A percentile compares a stretch with the other conserved stretches of the same genome.
Conservation (phyloP, 2,113 vertebrate genomes). For the Strix aluco region DNA sequence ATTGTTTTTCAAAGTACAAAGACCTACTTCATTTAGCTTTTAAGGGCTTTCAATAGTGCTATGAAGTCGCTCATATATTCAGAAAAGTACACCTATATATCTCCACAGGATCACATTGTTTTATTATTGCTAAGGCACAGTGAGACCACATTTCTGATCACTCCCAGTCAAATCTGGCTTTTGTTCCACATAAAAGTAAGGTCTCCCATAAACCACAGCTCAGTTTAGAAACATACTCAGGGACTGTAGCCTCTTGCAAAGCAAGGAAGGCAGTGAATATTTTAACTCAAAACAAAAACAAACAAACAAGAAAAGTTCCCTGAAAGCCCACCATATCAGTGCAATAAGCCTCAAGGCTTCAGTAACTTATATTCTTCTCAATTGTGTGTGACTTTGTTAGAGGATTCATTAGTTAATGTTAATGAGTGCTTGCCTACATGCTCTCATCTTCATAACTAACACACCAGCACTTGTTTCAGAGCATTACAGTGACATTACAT, state of each 20-base stretch:
- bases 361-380: not conserved
- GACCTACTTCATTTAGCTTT: not conserved
- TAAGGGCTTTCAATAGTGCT: not conserved
- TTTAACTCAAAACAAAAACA: not conserved
- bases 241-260: not conserved
- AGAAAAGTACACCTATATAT: not conserved
- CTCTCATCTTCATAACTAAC: not conserved
- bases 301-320: not conserved
- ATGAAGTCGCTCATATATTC: not conserved
- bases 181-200: not conserved
- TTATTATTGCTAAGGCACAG: not conserved
- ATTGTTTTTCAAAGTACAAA: not conserved
- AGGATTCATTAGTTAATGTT: conserved; percentile 6
- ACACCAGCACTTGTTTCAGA: not conserved
- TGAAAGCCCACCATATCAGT: not conserved
- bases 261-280: not conserved
- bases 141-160: not conserved
- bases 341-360: not conserved
- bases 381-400: not conserved
- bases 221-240: not conserved
- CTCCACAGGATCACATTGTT: not conserved
- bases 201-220: not conserved
- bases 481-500: not conserved
- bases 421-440: not conserved
- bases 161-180: conserved; percentile 1